Evolutionary conservation across 2,888 invertebrate species (phyloP).

Genomic region (Rosalia funebris): DNA sequence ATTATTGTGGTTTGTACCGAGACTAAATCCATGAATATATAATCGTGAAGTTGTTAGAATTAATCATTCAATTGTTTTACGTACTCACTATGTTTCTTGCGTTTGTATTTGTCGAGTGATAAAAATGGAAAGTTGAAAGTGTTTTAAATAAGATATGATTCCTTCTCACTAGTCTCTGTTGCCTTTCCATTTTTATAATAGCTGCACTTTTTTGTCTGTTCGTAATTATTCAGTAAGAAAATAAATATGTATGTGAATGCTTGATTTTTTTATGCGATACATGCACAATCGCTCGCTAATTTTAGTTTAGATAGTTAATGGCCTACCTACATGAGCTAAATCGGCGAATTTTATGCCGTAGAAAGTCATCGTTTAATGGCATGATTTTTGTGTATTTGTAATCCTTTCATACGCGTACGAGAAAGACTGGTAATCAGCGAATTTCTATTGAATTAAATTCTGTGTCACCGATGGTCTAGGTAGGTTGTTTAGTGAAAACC

Average conservation of each 20-base stretch:
- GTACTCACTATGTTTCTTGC: not conserved
- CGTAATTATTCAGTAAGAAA: not conserved
- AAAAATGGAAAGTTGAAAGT: slow-evolving; percentile 20
- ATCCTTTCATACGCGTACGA: no score
- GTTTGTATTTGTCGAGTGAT: not conserved
- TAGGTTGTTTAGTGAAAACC: no score
- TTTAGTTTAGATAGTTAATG: no score
- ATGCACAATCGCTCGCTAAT: not conserved
- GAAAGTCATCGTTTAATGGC: no score
- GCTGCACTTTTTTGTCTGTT: not conserved
- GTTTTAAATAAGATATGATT: slow-evolving; percentile 4
- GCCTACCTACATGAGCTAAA: no score
- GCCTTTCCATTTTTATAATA: not conserved
- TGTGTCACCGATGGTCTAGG: no score
- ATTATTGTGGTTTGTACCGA: no score
- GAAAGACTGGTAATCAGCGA: no score
- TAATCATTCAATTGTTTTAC: not conserved
- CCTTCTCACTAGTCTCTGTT: not conserved
- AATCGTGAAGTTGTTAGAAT: not conserved
- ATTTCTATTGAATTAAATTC: no score
- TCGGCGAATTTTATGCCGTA: no score
- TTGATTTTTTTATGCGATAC: not conserved
- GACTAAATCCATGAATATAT: not conserved
- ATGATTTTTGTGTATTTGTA: no score
- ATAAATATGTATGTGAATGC: not conserved